These are phyloP conservation scores for Malurus elegans DNA, from an alignment of 2,113 vertebrate genomes.

Conservation along the genomic window DNA sequence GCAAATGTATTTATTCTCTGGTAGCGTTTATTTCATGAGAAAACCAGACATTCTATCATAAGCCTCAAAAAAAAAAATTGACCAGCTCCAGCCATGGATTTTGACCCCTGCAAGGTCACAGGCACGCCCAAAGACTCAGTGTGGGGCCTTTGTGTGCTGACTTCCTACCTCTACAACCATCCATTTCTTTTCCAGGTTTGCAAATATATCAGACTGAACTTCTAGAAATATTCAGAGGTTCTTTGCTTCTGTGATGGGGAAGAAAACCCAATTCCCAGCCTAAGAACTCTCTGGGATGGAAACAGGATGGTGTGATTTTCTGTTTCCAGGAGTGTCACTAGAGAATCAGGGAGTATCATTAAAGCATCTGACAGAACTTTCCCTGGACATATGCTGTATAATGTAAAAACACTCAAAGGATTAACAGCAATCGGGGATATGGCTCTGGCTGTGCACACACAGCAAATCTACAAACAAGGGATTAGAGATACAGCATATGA, in stretches of 20 bases:
- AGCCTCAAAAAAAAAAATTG: neutral
- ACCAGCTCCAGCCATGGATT: neutral
- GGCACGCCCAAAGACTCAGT: neutral
- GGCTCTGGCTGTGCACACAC: neutral
- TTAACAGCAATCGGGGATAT: conserved; percentile 23
- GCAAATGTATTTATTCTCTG: neutral
- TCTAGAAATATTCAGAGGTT: neutral
- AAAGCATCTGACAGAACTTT: neutral
- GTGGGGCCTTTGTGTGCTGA: neutral
- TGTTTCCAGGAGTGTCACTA: neutral
- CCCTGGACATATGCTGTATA: conserved; percentile 13
- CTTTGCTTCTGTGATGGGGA: neutral
- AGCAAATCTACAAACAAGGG: neutral
- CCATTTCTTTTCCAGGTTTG: neutral
- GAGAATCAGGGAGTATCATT: neutral
- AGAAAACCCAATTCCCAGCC: neutral
- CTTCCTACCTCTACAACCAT: neutral
- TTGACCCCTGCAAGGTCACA: neutral
- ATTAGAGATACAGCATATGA: neutral
- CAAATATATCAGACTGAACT: neutral
- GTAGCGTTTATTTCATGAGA: neutral
- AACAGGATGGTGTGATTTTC: neutral
- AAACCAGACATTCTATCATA: neutral
- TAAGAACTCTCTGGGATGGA: neutral
- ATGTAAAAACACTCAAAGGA: conserved; percentile 40